phyloP scores from a whole-genome alignment of 2,113 vertebrate species.

The Ginglymostoma cirratum region DNA sequence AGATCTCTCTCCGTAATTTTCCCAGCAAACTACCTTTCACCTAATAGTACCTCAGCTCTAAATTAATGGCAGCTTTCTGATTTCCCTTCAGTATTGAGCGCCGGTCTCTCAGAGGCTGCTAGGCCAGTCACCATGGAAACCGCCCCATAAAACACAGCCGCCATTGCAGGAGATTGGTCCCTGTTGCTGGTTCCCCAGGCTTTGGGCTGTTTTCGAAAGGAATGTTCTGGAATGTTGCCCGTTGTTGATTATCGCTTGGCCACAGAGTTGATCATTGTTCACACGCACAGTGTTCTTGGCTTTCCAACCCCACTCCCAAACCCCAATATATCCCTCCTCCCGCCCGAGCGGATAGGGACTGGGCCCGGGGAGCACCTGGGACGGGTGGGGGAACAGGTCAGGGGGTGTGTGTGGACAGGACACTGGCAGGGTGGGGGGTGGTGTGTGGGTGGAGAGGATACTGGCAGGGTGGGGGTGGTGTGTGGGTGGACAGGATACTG shows the following conservation, averaged over 20 bases:
- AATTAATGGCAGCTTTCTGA: slow-evolving; percentile 6
- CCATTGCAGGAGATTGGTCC: slow-evolving; percentile 6
- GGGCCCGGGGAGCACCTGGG: no score
- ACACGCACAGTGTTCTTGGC: no score
- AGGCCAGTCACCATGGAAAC: not conserved
- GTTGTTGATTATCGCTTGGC: not conserved
- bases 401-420: no score
- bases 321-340: no score
- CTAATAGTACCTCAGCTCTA: not conserved
- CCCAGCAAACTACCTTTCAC: not conserved
- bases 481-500: no score
- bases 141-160: slow-evolving; percentile 9
- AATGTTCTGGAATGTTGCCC: slow-evolving; percentile 31
- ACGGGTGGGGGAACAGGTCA: no score
- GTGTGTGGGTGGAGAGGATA: no score
- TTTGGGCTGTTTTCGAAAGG: not conserved
- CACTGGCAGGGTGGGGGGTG: no score
- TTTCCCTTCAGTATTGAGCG: not conserved
- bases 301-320: no score
- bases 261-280: not conserved
- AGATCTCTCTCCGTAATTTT: not conserved
- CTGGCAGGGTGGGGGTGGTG: no score
- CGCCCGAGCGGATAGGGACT: not conserved
- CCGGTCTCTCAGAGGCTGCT: not conserved
- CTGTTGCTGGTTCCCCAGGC: not conserved